Conservation (phyloP, 2,797 vertebrate genomes). For the Chromis chromis region DNA sequence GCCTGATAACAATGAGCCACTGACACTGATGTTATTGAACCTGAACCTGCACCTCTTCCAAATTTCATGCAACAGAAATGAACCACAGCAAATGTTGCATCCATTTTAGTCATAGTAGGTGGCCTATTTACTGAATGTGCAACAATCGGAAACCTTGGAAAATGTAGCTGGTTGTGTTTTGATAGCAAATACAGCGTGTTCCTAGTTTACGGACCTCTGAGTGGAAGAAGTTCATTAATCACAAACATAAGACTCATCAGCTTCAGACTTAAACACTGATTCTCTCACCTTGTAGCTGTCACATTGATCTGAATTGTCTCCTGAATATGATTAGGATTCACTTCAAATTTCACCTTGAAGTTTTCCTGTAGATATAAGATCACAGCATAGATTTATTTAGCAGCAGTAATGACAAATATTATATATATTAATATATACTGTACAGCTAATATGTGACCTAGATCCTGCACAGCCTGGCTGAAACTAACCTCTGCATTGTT, state of each 20-base stretch:
- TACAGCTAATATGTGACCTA: background rate
- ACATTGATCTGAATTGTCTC: constrained; percentile 87
- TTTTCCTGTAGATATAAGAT: constrained; percentile 81
- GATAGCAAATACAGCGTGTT: too few relatives aligned
- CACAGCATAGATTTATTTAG: background rate
- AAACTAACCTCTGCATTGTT: constrained; percentile 81
- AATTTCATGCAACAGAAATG: too few relatives aligned
- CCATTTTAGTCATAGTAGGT: too few relatives aligned
- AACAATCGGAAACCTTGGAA: too few relatives aligned
- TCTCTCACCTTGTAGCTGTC: constrained; percentile 89
- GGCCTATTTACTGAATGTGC: too few relatives aligned
- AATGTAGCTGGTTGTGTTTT: too few relatives aligned
- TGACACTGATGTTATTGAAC: too few relatives aligned
- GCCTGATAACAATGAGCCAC: too few relatives aligned
- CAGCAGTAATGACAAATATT: background rate
- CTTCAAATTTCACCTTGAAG: constrained; percentile 91
- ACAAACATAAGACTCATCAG: background rate
- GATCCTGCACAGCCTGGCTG: background rate
- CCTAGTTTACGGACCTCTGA: too few relatives aligned
- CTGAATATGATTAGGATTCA: constrained; percentile 87
- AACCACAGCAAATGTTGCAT: too few relatives aligned
- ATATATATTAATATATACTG: background rate
- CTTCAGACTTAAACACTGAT: background rate
- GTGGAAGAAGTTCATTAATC: background rate
- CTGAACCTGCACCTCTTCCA: too few relatives aligned